phyloP scores from a whole-genome alignment of 2,113 vertebrate genomes.

The Tichodroma muraria region DNA sequence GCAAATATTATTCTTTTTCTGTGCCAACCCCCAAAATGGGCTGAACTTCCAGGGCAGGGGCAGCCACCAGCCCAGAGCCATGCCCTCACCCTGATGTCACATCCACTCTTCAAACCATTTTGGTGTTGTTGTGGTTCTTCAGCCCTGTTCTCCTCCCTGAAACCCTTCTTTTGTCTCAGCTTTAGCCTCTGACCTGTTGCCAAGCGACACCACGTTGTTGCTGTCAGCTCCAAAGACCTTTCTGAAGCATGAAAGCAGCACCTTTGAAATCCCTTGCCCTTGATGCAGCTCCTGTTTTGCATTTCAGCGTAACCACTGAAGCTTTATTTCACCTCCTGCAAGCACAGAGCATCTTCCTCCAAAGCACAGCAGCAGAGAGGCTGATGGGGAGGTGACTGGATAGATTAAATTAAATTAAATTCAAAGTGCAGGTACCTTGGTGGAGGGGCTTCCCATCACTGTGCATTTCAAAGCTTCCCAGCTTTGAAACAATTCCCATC shows the following conservation, averaged over 20 bases:
- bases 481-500: slow-evolving; percentile 8
- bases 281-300: background rate
- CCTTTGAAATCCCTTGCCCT: background rate
- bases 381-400: background rate
- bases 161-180: background rate
- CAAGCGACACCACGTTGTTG: background rate
- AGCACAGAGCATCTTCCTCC: background rate
- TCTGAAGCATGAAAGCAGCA: background rate
- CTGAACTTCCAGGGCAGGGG: background rate
- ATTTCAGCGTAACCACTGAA: background rate
- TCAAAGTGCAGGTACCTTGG: background rate
- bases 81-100: background rate
- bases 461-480: background rate
- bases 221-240: background rate
- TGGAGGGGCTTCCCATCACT: background rate
- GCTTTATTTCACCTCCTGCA: background rate
- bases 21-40: background rate
- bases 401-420: background rate
- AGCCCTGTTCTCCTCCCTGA: background rate
- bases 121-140: background rate
- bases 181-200: background rate
- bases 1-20: background rate
- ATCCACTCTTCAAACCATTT: background rate
- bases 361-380: background rate
- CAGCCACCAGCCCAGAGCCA: background rate